Evolutionary conservation across 2,797 vertebrate species (phyloP), one percentile per base, ranked within the genome.

Genomic region (Peromyscus attwateri): DNA sequence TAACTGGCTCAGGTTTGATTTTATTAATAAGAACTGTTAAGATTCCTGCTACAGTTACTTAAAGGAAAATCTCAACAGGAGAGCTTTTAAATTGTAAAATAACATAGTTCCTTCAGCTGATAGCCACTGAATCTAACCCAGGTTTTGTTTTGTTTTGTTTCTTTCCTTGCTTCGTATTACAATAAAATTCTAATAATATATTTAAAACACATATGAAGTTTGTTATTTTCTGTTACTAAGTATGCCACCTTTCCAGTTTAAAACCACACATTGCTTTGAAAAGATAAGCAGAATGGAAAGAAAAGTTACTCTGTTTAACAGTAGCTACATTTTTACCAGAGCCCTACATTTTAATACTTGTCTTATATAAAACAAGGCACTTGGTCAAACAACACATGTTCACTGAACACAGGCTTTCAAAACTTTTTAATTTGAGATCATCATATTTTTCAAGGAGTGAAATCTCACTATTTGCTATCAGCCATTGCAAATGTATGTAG

Each of bases 301-400:
- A 14, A 89, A 89, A 68, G 34, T 8, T 21, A 10, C 3, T 88
- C 10, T 93, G 0, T 64, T 70, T 84, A 76, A 8, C 37, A 34
- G 4, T 62, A 70, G 3, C 13, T 85, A 31, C 60, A 19, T 1
- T 82, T 77, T 29, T 92, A 2, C 3, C 16, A 80, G 6, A 9
- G 7, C 27, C 11, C 27, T 43, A 57, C 14, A 34, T 87, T 91
- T 70, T 68, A 79, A 71, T 9, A 11, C 46, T 14, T 8, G 5
- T 40, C 25, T 31, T 93, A 14, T 21, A 31, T 46, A 89, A 79
- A 91, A 70, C 25, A 13, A 92, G 23, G 25, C 14, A 83, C 88
- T 90, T 84, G 19, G 79, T 84, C 29, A n/a, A 8, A 83, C 46
- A 95, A 95, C 64, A 85, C 60, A 90, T 92, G 92, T 37, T 92